Evolutionary conservation across 64 coral and sea anemone genomes (phyloP).

Genomic region (Pocillopora damicornis): DNA sequence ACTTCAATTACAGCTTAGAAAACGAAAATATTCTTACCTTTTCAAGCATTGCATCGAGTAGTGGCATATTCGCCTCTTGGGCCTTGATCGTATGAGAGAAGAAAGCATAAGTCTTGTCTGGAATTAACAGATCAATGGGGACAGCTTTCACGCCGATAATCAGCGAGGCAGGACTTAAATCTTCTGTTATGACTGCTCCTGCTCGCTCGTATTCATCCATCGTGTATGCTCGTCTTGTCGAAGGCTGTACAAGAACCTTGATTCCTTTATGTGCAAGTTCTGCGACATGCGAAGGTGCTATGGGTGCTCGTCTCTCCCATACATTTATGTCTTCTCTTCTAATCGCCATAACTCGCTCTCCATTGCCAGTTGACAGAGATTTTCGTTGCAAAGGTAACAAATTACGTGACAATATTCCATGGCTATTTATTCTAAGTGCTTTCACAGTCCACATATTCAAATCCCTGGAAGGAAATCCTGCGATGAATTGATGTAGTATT

Average conservation of each 20-base stretch:
- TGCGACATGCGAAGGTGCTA: constrained; percentile 88
- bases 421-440: not conserved
- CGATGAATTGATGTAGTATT: not conserved
- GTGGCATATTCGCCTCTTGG: constrained; percentile 93
- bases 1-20: not conserved
- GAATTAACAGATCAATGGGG: constrained; percentile 74
- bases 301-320: constrained; percentile 91
- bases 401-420: constrained; percentile 1
- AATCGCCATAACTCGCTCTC: constrained; percentile 82
- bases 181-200: constrained; percentile 85
- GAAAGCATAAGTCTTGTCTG: constrained; percentile 93
- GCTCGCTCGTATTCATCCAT: constrained; percentile 96
- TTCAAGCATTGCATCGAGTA: constrained; percentile 92
- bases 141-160: constrained; percentile 98
- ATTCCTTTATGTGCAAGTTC: constrained; percentile 92
- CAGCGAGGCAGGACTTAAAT: constrained; percentile 76
- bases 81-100: constrained; percentile 99
- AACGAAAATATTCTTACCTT: constrained; percentile 53
- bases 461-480: not conserved
- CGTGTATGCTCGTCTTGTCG: constrained; percentile 90
- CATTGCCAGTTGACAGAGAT: not conserved
- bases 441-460: constrained; percentile 25
- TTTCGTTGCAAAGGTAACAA: constrained; percentile 1
- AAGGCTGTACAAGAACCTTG: constrained; percentile 97
- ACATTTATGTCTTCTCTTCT: constrained; percentile 96